phyloP scores from a whole-genome alignment of 2,888 invertebrate genomes.

The Sussaba pulchella region DNA sequence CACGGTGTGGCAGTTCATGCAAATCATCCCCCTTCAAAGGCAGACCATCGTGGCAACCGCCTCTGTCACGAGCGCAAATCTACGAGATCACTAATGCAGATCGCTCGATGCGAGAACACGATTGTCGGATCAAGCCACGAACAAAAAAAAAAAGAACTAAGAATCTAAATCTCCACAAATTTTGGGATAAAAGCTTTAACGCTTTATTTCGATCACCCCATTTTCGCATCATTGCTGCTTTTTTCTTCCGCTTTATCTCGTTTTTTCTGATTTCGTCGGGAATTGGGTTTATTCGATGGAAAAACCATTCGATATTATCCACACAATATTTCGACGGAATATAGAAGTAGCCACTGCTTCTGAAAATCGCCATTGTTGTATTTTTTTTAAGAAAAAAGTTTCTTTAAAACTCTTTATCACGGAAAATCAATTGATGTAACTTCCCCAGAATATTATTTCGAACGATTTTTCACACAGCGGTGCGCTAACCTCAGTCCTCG shows the following conservation, averaged over 20 bases:
- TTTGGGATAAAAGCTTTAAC: conserved; percentile 5
- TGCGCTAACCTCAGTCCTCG: not conserved
- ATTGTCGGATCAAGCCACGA: conserved; percentile 13
- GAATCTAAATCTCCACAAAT: conserved; percentile 7
- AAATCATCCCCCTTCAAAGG: conserved; percentile 72
- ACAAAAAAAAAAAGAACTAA: not conserved
- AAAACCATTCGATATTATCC: not conserved
- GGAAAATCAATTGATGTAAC: too few species aligned
- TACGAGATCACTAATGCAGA: conserved; percentile 79
- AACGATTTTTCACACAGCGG: not conserved
- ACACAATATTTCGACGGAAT: too few species aligned
- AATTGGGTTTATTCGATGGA: not conserved
- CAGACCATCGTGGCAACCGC: conserved; percentile 27
- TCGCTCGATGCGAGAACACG: conserved; percentile 60
- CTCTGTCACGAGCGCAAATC: conserved; percentile 70
- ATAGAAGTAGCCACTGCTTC: too few species aligned
- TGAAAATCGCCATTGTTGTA: not conserved
- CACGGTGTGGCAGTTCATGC: conserved; percentile 70
- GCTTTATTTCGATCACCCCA: not conserved
- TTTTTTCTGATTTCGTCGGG: not conserved
- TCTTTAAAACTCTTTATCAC: too few species aligned
- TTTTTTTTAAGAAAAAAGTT: too few species aligned
- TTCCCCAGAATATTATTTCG: not conserved
- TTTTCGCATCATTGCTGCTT: not conserved
- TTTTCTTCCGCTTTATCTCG: not conserved